Conservation (phyloP, 2,113 vertebrate species). For the Sigmodon hispidus region DNA sequence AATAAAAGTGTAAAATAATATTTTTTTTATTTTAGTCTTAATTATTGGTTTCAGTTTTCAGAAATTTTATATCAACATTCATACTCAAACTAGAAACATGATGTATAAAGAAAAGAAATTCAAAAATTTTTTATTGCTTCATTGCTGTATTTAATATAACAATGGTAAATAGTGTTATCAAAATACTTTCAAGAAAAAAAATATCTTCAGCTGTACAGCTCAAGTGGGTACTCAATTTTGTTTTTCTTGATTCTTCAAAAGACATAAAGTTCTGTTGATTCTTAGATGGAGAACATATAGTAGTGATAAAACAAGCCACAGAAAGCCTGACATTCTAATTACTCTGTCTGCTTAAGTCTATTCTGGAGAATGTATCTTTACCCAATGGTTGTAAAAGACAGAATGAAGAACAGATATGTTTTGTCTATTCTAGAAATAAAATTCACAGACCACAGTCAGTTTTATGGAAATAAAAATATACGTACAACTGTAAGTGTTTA, state of each 20-base stretch:
- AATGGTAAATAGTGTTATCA: neutral
- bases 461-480: neutral
- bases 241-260: neutral
- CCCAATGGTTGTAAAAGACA: neutral
- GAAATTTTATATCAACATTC: too few species aligned
- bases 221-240: neutral
- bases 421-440: conserved; percentile 28
- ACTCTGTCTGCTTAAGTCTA: neutral
- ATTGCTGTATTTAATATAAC: neutral
- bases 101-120: neutral
- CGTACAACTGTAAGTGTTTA: neutral
- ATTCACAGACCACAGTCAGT: neutral
- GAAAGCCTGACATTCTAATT: neutral
- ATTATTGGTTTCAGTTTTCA: neutral
- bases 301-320: neutral
- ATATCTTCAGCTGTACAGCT: neutral
- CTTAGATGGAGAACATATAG: neutral
- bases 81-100: neutral
- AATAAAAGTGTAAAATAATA: neutral
- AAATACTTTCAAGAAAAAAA: neutral
- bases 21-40: neutral
- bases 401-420: neutral
- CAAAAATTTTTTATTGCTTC: neutral
- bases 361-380: neutral
- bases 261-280: neutral